Evolutionary conservation across 2,888 invertebrate genomes (phyloP).

Genomic region (Caenorhabditis virilis): DNA sequence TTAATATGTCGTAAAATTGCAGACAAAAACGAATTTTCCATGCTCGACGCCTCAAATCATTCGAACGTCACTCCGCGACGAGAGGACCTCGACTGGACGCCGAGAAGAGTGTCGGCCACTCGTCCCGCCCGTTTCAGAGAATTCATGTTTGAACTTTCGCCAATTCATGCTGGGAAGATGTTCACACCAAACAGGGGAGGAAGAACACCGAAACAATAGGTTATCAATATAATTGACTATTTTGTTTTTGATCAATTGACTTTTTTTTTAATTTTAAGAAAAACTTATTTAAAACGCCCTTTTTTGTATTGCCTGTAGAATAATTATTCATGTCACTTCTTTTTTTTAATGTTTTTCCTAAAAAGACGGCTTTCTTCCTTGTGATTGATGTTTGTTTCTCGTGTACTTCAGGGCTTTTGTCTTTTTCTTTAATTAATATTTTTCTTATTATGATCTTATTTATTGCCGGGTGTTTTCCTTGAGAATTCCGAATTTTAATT

Average conservation of each 20-base stretch:
- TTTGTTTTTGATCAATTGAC: neutral
- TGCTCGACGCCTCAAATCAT: slow-evolving; percentile 17
- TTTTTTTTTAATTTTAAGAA: neutral
- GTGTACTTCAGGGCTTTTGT: too few species aligned
- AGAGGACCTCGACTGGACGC: slow-evolving; percentile 39
- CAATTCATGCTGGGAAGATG: slow-evolving; percentile 19
- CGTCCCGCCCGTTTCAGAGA: slow-evolving; percentile 4
- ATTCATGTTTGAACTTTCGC: slow-evolving; percentile 35
- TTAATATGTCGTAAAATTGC: neutral
- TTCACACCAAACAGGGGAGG: slow-evolving; percentile 9
- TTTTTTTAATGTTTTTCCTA: too few species aligned
- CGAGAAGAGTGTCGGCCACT: slow-evolving; percentile 10
- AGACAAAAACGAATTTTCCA: slow-evolving; percentile 32
- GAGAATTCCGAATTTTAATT: too few species aligned
- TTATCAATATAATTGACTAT: too few species aligned
- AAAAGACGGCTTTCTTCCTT: too few species aligned
- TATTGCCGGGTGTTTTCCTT: too few species aligned
- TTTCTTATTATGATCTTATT: too few species aligned
- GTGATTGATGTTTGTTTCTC: too few species aligned
- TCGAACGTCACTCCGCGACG: slow-evolving; percentile 21
- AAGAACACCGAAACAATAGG: too few species aligned
- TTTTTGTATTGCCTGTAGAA: slow-evolving; percentile 22
- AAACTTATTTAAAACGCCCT: neutral
- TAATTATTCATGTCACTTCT: slow-evolving; percentile 5
- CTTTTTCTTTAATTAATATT: too few species aligned